Evolutionary conservation across 2,888 invertebrate genomes (phyloP).

Genomic region (Lacanobia oleracea): DNA sequence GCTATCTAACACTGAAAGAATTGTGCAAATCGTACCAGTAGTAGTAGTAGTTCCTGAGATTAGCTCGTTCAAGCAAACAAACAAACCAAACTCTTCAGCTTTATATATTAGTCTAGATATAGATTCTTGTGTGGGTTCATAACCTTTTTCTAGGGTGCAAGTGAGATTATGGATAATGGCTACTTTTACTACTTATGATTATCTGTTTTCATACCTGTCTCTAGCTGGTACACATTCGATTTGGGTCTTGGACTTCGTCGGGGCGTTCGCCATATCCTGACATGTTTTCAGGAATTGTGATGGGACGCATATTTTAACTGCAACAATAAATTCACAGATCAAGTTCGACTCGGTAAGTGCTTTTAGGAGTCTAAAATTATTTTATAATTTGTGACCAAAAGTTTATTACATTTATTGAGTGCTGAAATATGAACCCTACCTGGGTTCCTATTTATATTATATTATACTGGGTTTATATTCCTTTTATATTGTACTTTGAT

Average conservation of each 20-base stretch:
- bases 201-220: constrained; percentile 90
- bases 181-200: neutral
- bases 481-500: neutral
- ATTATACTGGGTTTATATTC: too few species aligned
- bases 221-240: constrained; percentile 93
- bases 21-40: too few species aligned
- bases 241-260: constrained; percentile 90
- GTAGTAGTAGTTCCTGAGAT: too few species aligned
- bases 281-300: constrained; percentile 92
- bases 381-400: neutral
- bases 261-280: constrained; percentile 92
- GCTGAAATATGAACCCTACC: neutral
- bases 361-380: neutral
- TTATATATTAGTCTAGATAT: too few species aligned
- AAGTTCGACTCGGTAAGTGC: neutral
- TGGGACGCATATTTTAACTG: constrained; percentile 95
- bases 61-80: too few species aligned
- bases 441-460: too few species aligned
- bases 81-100: too few species aligned
- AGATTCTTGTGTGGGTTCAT: too few species aligned
- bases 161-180: neutral
- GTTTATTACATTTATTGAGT: neutral
- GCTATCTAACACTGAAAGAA: too few species aligned
- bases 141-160: neutral
- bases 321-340: constrained; percentile 39